Base-by-base conservation (phyloP, 2,888 invertebrate genomes). In the Microctonus brassicae region DNA sequence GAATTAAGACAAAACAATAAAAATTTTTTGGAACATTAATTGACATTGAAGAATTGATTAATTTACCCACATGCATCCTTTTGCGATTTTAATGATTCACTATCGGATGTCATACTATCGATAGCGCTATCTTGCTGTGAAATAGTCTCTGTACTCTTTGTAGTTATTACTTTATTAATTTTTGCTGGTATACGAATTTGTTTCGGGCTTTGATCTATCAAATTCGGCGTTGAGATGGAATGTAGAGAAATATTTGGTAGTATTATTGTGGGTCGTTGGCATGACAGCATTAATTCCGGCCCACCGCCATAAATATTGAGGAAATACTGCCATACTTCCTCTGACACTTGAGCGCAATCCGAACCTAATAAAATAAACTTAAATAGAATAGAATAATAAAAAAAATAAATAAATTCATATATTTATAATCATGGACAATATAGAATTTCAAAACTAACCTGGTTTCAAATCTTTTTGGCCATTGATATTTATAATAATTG, bases 291-390 rank as follows among this genome's bases (percentile, higher is more conserved):
- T 53, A 96, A 90, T 83, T 95, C 95, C 0, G 97, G 97, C 0
- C 97, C 97, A 0, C 97, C 97, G 10, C 95, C 95, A 85, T 98
- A 98, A 66, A 94, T 95, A 73, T 90, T 91, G 66, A 92, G 91
- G 85, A 98, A 94, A 88, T 96, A 97, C 77, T 92, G 90, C 97
- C 97, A 98, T 70, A 95, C 90, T 53, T 94, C 94, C 79, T 94
- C 93, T 78, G 95, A 94, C 57, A 97, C 90, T 83, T 96, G 95
- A 0, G 93, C 94, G 85, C 94, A 94, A 80, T 91, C 91, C 24
- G 90, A 89, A 75, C 89, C 90, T 88, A 77, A 47, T 0, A 61
- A 17, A 33, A 36, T 26, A 69, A 39, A 39, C n/a, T n/a, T n/a
- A n/a, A n/a, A n/a, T n/a, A n/a, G n/a, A 64, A 33, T 57, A 10